These are phyloP conservation scores for Hipposideros larvatus DNA, from an alignment of 2,797 vertebrate species.

Conservation along the genomic window DNA sequence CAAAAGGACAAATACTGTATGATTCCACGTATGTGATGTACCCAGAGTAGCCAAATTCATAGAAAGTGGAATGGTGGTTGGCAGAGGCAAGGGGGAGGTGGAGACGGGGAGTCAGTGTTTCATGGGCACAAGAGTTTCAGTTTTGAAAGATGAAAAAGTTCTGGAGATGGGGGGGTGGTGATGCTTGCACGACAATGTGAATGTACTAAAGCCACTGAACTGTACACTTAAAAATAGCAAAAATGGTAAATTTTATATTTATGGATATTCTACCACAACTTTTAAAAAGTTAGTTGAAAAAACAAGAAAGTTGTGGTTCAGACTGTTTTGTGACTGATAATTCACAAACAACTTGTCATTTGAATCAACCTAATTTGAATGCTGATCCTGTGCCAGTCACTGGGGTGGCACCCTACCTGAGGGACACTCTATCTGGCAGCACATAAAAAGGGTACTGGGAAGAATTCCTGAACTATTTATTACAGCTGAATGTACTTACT, in stretches of 20 bases:
- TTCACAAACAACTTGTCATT: background rate
- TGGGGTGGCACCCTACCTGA: background rate
- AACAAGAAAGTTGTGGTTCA: background rate
- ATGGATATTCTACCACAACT: background rate
- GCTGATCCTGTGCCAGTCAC: background rate
- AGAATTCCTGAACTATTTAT: background rate
- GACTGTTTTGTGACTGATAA: background rate
- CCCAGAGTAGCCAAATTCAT: background rate
- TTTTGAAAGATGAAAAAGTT: background rate
- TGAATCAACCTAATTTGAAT: background rate
- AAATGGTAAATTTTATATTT: background rate
- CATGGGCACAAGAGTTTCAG: background rate
- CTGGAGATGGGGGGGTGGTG: background rate
- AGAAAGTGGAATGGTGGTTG: background rate
- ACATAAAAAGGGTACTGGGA: accelerated
- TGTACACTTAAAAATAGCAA: background rate
- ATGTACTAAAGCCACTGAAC: too few species aligned
- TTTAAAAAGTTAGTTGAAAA: background rate
- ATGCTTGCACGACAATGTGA: accelerated
- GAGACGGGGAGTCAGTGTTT: background rate
- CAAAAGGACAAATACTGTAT: background rate
- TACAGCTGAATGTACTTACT: background rate
- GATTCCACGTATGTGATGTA: background rate
- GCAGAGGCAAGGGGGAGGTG: too few species aligned
- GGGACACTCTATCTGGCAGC: background rate